phyloP scores from a whole-genome alignment of 2,888 invertebrate species.

The Thera britannica region DNA sequence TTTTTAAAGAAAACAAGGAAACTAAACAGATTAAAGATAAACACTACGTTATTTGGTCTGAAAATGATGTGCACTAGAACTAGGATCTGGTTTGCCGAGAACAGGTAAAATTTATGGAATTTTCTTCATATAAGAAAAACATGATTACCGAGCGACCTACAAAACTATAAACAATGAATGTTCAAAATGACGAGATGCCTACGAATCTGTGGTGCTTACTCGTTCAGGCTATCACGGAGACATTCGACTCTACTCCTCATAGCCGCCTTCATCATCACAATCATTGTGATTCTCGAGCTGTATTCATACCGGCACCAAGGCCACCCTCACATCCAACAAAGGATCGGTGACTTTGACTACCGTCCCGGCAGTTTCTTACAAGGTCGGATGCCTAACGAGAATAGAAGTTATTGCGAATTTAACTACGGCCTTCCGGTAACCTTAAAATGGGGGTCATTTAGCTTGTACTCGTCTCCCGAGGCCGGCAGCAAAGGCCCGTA shows the following conservation, averaged over 20 bases:
- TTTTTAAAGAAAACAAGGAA: constrained; percentile 6
- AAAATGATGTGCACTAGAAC: constrained; percentile 6
- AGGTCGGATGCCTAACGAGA: constrained; percentile 80
- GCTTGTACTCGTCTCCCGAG: constrained; percentile 84
- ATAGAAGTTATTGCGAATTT: constrained; percentile 84
- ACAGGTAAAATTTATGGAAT: background rate
- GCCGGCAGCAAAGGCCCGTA: constrained; percentile 84
- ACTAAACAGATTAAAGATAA: background rate
- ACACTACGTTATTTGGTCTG: background rate
- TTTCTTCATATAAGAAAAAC: background rate
- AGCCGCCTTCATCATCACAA: constrained; percentile 59
- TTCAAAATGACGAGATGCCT: constrained; percentile 75
- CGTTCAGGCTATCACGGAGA: constrained; percentile 69
- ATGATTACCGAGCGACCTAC: constrained; percentile 39
- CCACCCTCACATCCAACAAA: constrained; percentile 47
- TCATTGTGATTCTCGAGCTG: constrained; percentile 69
- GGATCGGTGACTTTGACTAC: constrained; percentile 73
- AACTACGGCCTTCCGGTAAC: constrained; percentile 84
- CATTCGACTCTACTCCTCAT: constrained; percentile 72
- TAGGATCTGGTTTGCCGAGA: background rate
- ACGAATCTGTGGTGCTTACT: constrained; percentile 74
- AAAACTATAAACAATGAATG: constrained; percentile 60
- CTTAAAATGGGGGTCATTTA: constrained; percentile 78
- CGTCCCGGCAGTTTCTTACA: constrained; percentile 73
- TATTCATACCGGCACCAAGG: constrained; percentile 67